phyloP scores from a whole-genome alignment of 2,888 invertebrate species.

The Barypeithes pellucidus region DNA sequence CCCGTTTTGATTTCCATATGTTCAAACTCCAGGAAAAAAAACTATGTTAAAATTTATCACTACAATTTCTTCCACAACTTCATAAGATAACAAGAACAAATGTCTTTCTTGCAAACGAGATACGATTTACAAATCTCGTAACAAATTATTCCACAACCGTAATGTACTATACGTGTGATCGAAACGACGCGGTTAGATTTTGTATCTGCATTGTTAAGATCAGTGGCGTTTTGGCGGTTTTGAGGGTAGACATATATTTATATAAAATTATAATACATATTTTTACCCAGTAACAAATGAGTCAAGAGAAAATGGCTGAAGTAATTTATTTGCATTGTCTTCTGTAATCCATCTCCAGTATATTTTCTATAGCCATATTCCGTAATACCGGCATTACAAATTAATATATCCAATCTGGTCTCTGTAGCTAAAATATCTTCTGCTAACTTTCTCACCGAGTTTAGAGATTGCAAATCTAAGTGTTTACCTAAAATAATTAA shows the following conservation, averaged over 20 bases:
- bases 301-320: slow-evolving; percentile 82
- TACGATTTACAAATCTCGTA: too few relatives aligned
- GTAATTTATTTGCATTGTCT: slow-evolving; percentile 79
- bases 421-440: slow-evolving; percentile 73
- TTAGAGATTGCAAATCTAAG: slow-evolving; percentile 73
- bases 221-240: too few relatives aligned
- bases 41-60: too few relatives aligned
- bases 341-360: slow-evolving; percentile 73
- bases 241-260: background rate
- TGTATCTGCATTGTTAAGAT: too few relatives aligned
- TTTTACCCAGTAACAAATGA: slow-evolving; percentile 72
- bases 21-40: too few relatives aligned
- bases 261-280: background rate
- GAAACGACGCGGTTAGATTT: too few relatives aligned
- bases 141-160: too few relatives aligned
- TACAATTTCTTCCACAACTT: too few relatives aligned
- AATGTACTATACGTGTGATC: too few relatives aligned
- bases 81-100: too few relatives aligned
- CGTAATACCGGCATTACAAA: slow-evolving; percentile 76
- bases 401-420: slow-evolving; percentile 74
- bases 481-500: slow-evolving; percentile 24
- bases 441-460: slow-evolving; percentile 76
- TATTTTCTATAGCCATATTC: background rate
- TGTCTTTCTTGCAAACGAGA: too few relatives aligned
- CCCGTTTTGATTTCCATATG: too few relatives aligned